These are phyloP conservation scores for Lysandra coridon DNA, from an alignment of 2,888 invertebrate species.

Conservation along the genomic window DNA sequence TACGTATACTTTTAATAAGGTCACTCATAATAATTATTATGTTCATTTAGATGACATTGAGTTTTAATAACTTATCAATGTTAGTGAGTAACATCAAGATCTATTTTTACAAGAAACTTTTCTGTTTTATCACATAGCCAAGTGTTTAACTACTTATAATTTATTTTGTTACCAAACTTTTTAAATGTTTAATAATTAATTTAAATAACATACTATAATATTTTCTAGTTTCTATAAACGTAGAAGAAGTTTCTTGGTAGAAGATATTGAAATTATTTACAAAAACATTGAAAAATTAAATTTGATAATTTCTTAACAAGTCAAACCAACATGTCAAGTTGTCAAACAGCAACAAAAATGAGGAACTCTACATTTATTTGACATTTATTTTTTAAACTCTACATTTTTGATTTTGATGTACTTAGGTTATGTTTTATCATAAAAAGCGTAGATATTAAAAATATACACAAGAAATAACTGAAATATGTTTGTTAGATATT, in stretches of 20 bases:
- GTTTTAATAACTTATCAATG: background rate
- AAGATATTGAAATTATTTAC: too few species aligned
- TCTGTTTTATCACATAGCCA: background rate
- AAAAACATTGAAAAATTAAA: background rate
- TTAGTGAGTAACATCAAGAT: background rate
- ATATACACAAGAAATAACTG: background rate
- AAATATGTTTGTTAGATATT: slow-evolving; percentile 23
- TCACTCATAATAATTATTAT: background rate
- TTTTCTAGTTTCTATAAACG: background rate
- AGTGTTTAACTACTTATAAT: too few species aligned
- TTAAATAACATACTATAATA: background rate
- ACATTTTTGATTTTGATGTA: background rate
- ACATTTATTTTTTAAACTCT: background rate
- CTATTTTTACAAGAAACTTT: background rate
- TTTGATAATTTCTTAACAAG: background rate
- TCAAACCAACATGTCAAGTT: background rate
- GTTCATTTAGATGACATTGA: background rate
- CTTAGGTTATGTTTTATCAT: background rate
- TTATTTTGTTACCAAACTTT: too few species aligned
- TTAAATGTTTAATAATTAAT: background rate
- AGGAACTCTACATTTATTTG: background rate
- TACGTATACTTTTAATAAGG: background rate
- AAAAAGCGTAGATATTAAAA: background rate
- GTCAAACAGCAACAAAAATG: background rate
- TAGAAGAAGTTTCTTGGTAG: background rate